Base-by-base conservation (phyloP, 2,113 vertebrate genomes). In the Arothron firmamentum region DNA sequence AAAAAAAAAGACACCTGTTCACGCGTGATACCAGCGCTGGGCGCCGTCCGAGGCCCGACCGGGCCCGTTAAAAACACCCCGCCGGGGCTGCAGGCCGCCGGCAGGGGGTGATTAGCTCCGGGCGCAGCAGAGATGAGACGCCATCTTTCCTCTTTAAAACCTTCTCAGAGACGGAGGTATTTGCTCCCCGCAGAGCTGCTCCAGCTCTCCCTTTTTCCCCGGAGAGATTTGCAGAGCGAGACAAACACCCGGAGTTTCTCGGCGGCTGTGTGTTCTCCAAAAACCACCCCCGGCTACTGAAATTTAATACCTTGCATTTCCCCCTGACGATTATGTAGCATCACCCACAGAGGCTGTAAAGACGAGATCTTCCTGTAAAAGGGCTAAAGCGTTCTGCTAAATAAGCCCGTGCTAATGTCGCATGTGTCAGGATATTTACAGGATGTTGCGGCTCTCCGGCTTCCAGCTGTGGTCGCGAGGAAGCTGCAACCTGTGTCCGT, bases 171-270 rank as follows among this genome's bases (percentile, higher is more conserved):
- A 79, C 62, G 61, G 80, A 76, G 80, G 65, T 65, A 78, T 70
- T 69, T 63, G 65, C 77, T 91, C 88, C 89, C 88, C 70, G 75
- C 76, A 79, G 83, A 83, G 75, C 72, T 68, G 57, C 78, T 79
- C 73, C 77, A 85, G 80, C 77, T 82, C 67, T 67, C n/a, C 47
- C 57, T 58, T 52, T 73, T 68, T 88, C 88, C 87, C 83, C 46
- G 67, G 75, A 59, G 85, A 85, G 80, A 83, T 88, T 82, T 78
- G 67, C 75, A 66, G 72, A 81, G 71, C 34, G 80, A 88, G 83
- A 87, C 84, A 88, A 85, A 87, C 84, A 88, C 85, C 85, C 83
- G 61, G 72, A 76, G 70, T 81, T 87, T 86, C 85, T 88, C 78
- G 31, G 72, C 75, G 78, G 75, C 74, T 87, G 81, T 81, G 80